phyloP scores from a whole-genome alignment of 1,140 invertebrate genomes.

The Choristoneura fumiferana region DNA sequence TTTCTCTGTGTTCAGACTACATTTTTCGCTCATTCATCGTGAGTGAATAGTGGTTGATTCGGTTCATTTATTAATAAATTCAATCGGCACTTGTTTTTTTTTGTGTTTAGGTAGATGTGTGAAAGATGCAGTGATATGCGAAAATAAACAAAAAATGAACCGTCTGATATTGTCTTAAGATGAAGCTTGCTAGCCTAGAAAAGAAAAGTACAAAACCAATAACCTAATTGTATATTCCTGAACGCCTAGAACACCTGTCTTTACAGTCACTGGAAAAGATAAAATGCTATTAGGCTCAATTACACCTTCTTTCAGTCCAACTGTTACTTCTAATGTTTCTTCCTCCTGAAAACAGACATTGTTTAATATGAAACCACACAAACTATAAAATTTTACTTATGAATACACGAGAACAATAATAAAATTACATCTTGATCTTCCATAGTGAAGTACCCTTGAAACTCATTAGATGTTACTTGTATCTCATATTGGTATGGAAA shows the following conservation, averaged over 20 bases:
- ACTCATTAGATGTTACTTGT: conserved; percentile 44
- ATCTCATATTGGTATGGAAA: conserved; percentile 53
- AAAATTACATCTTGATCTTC: conserved; percentile 45
- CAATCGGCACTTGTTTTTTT: too few species aligned
- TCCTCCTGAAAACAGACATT: conserved; percentile 36
- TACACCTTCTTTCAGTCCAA: conserved; percentile 52
- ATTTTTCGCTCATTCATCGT: too few species aligned
- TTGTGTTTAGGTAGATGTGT: too few species aligned
- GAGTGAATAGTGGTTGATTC: too few species aligned
- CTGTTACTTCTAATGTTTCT: conserved; percentile 48
- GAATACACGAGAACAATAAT: neutral
- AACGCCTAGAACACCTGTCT: conserved; percentile 48
- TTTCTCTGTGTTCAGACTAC: too few species aligned
- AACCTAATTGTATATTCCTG: conserved; percentile 56
- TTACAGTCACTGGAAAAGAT: conserved; percentile 47
- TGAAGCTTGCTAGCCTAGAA: too few species aligned
- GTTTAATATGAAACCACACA: neutral
- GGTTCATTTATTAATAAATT: too few species aligned
- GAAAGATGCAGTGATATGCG: too few species aligned
- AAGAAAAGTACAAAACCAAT: neutral
- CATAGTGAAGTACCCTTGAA: conserved; percentile 60
- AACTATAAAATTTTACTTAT: too few species aligned
- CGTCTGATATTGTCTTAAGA: too few species aligned
- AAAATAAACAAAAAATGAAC: too few species aligned
- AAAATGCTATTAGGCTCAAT: conserved; percentile 56